Percentiles rank a stretch among this genome's conserved stretches.
These are phyloP conservation scores for Zapus hudsonius DNA, from an alignment of 2,113 vertebrate genomes.

Conservation along the genomic window DNA sequence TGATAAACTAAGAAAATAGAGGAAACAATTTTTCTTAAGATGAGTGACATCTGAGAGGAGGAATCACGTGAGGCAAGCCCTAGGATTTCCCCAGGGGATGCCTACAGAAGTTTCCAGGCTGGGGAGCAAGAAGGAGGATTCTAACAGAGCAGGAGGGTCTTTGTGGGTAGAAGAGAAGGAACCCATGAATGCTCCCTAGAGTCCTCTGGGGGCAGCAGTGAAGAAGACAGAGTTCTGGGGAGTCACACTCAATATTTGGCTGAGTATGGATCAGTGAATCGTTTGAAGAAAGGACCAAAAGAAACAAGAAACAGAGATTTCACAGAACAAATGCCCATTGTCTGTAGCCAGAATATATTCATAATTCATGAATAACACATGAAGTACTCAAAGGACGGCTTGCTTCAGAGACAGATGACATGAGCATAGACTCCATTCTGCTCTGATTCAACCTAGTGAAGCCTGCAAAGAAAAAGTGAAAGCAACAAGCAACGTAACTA, in stretches of 20 bases:
- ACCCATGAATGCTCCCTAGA: background rate
- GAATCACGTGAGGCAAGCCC: background rate
- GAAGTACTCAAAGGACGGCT: background rate
- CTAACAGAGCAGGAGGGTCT: background rate
- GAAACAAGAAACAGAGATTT: background rate
- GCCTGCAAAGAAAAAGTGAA: background rate
- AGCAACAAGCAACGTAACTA: background rate
- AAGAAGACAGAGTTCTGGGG: background rate
- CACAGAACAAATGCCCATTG: background rate
- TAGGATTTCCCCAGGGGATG: background rate
- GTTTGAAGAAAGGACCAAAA: background rate
- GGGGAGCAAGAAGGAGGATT: background rate
- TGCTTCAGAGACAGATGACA: background rate
- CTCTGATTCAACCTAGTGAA: background rate
- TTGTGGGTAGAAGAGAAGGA: background rate
- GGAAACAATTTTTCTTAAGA: slow-evolving; percentile 4
- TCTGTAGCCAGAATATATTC: background rate
- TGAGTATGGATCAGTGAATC: background rate
- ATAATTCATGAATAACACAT: background rate
- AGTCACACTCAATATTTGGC: background rate
- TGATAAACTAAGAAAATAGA: slow-evolving; percentile 35
- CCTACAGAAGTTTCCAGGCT: background rate
- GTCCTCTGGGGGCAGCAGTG: background rate
- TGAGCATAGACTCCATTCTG: background rate
- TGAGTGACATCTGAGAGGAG: background rate